Conservation (phyloP, 1,140 invertebrate genomes). For the Aricia agestis region DNA sequence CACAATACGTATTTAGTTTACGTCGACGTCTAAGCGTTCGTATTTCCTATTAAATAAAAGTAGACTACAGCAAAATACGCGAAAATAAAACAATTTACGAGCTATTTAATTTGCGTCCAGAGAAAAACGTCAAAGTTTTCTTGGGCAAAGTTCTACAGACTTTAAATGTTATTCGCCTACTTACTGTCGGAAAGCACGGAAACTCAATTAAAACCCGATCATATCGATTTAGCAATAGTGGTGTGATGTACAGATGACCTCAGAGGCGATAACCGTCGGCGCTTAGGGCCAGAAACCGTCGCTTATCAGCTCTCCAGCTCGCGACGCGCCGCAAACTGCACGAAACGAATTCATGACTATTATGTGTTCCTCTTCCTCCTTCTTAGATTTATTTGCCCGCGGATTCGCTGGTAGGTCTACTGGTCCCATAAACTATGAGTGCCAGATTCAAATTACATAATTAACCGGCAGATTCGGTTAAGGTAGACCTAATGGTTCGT, state of each 20-base stretch:
- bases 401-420: too few species aligned
- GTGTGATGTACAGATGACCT: background rate
- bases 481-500: too few species aligned
- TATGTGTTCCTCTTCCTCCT: background rate
- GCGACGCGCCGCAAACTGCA: background rate
- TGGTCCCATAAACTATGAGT: too few species aligned
- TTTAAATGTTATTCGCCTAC: too few species aligned
- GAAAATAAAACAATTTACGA: too few species aligned
- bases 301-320: background rate
- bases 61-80: background rate
- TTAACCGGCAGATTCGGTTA: too few species aligned
- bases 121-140: too few species aligned
- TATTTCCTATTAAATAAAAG: background rate
- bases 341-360: background rate
- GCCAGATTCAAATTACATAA: too few species aligned
- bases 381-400: background rate
- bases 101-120: too few species aligned
- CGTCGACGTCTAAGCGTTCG: background rate
- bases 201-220: background rate
- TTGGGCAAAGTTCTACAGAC: too few species aligned
- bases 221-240: background rate
- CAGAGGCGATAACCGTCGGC: background rate
- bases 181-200: background rate
- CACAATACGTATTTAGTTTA: background rate
- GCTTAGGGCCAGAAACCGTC: background rate